Evolutionary conservation across 2,797 vertebrate genomes (phyloP).

Genomic region (Dallia pectoralis): DNA sequence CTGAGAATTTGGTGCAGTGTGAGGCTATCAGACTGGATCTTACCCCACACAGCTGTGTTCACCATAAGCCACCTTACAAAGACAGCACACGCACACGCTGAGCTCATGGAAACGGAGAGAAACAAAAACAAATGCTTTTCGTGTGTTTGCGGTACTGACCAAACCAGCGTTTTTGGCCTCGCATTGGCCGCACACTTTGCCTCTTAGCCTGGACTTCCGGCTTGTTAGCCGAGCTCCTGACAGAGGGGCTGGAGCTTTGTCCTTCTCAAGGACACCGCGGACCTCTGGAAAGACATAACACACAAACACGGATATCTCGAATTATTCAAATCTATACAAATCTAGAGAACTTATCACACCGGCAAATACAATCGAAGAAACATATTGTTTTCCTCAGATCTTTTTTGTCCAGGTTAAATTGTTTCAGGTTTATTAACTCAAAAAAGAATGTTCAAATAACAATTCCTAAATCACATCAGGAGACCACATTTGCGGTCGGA

Average conservation of each 20-base stretch:
- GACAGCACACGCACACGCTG: constrained; percentile 11
- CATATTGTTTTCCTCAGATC: neutral
- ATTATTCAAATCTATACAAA: neutral
- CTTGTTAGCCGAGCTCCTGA: constrained; percentile 7
- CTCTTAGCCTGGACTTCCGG: constrained; percentile 66
- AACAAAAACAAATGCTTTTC: neutral
- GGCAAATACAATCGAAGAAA: constrained; percentile 9
- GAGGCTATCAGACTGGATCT: constrained; percentile 32
- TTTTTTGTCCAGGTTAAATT: no score
- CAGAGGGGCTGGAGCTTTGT: constrained; percentile 28
- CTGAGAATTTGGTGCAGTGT: neutral
- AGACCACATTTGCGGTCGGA: no score
- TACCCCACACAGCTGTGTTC: constrained; percentile 33
- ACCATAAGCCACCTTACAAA: neutral
- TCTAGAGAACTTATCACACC: neutral
- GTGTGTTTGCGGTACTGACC: constrained; percentile 64
- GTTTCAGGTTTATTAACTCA: no score
- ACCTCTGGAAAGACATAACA: constrained; percentile 45
- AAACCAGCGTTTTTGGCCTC: constrained; percentile 74
- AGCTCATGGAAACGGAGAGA: neutral
- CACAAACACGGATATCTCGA: constrained; percentile 19
- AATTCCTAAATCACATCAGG: no score
- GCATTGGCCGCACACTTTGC: constrained; percentile 70
- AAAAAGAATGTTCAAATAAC: no score
- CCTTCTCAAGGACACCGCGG: constrained; percentile 42